Base-by-base conservation (phyloP, 23 tunicate species). In the Clavelina lepadiformis region DNA sequence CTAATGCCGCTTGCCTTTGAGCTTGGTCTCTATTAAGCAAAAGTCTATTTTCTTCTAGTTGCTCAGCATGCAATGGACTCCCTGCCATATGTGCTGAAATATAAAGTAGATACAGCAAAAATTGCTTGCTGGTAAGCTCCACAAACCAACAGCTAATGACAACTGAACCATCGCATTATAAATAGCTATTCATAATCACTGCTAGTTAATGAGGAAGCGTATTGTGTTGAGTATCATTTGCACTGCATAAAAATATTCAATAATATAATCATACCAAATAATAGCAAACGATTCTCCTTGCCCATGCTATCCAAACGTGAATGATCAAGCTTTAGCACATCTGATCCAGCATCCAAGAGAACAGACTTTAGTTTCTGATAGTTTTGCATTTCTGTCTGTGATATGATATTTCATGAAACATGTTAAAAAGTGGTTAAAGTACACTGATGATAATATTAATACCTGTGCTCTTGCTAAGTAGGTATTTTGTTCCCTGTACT, bases 21-120 rank as follows among this genome's bases (percentile, higher is more conserved):
- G 3, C 21, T 15, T 3, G 57, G 3, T 66, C 72, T 36, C 8
- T 46, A n/a, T 66, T 66, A 23, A 66, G 19, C 24, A 46, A 57
- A 4, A 45, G 2, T 26, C 72, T 23, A 3, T 26, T 56, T 3
- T 25, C 24, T 46, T 66, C 72, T 57, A 66, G 13, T 8, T 15
- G 20, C 34, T 21, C 8, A 6, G 35, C 72, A 57, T 66, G 57
- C 19, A 28, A 36, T 3, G 18, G 18, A 11, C 30, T 28, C 5
- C 72, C 72, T 24, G 56, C 72, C 29, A 66, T 13, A 26, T 46
- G 72, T 27, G 35, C 72, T 66, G 57, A 63, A 63, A 63, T 7
- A 18, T 22, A 53, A 20, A 53, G 23, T 53, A 15, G 49, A 8
- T 15, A 8, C 15, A 8, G 15, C 15, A 11, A 15, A 41, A 41